phyloP scores from a whole-genome alignment of 1,140 invertebrate genomes.

The Drosophila arizonae region DNA sequence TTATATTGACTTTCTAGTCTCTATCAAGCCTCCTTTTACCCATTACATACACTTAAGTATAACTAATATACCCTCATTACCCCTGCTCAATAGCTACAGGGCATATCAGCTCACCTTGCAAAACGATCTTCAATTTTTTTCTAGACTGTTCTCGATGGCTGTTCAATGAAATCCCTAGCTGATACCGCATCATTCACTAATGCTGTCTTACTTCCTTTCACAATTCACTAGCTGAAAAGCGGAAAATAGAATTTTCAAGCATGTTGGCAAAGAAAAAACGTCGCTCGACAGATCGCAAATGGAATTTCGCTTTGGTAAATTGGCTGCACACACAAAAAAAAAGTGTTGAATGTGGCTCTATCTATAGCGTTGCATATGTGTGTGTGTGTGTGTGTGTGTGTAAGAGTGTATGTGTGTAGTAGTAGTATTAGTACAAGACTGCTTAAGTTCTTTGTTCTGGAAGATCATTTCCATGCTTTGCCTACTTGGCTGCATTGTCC shows the following conservation, averaged over 20 bases:
- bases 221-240: not conserved
- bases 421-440: not conserved
- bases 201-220: not conserved
- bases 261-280: not conserved
- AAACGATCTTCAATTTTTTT: not conserved
- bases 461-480: slow-evolving; percentile 36
- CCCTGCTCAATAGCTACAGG: too few species aligned
- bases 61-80: too few species aligned
- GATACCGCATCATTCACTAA: slow-evolving; percentile 4
- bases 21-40: too few species aligned
- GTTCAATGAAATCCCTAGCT: not conserved
- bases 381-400: not conserved
- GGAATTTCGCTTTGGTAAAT: slow-evolving; percentile 30
- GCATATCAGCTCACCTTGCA: too few species aligned
- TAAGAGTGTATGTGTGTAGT: not conserved
- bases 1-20: too few species aligned
- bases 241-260: not conserved
- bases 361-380: not conserved
- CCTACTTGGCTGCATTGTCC: slow-evolving; percentile 46
- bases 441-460: slow-evolving; percentile 7
- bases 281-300: slow-evolving; percentile 10
- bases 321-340: slow-evolving; percentile 8
- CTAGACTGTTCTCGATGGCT: too few species aligned
- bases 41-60: too few species aligned
- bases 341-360: slow-evolving; percentile 12